Base-by-base conservation (phyloP, 2,888 invertebrate genomes). In the Reticulitermes lucifugus region DNA sequence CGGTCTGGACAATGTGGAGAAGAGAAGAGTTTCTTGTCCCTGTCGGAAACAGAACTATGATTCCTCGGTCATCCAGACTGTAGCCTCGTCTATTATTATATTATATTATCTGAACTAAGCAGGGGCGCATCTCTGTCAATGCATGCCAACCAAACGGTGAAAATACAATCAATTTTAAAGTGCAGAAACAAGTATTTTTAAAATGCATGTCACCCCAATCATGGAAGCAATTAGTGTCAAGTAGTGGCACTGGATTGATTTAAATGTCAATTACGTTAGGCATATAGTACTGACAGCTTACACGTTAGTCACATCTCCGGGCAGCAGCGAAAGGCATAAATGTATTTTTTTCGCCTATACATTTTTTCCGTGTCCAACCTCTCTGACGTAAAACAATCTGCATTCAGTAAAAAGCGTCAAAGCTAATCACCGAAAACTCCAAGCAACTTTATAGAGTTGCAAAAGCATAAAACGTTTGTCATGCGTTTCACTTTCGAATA, bases 101-200 rank as follows among this genome's bases (percentile, higher is more conserved):
- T 35, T 35, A 35, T 4, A 35, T 35, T 35, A 35, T 18, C 55
- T 18, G 18, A 55, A 55, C 14, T 5, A 55, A 18, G 18, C 12
- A 18, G 55, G 12, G 18, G 18, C 4, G 5, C 4, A 1, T 55
- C 55, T 18, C 14, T 18, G 18, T 18, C 55, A 55, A 3, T 71
- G 12, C 29, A 35, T 29, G 71, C 25, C 71, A 73, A 73, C 3
- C 41, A 73, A 21, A 73, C 9, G 41, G 18, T 29, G 41, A 6
- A 73, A 73, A 41, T 41, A 73, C 21, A 73, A 73, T 73, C 35
- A 7, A 35, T 14, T 73, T 73, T 18, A 10, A 73, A 73, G 73
- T 73, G 73, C 73, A 73, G 41, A 73, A 73, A 41, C 73, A 73
- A 73, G 21, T 73, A 73, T 18, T 73, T 71, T 73, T 41, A 35